Base-by-base conservation (phyloP, 2,113 vertebrate genomes). In the Perca schrenkii region DNA sequence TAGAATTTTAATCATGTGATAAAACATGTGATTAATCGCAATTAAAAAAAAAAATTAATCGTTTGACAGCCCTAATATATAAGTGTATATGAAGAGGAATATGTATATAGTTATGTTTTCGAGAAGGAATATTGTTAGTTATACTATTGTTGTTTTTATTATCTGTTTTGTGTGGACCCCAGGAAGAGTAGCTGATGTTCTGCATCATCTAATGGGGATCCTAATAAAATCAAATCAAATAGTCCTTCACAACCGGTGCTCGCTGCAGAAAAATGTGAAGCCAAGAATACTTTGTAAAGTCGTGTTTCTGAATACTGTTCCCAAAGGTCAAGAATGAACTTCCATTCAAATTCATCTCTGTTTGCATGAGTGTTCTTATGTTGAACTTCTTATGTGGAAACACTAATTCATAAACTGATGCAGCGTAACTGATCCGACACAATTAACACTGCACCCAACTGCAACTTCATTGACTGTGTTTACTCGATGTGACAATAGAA, bases 341-440 rank as follows among this genome's bases (percentile, higher is more conserved):
- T n/a, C 10, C 16, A 28, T 17, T 47, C 15, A 49, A 66, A 49
- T 5, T 11, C 10, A 36, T 40, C 21, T 62, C 60, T 36, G 31
- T 5, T 34, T 34, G 31, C 31, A 34, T 64, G 21, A 25, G 25
- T 25, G 25, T 7, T 22, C 10, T 15, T 46, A 22, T 22, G 21
- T 40, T 43, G 19, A 63, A n/a, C 19, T 13, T 43, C 60, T 21
- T 8, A 63, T 21, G 61, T 12, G 34, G 36, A 43, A 65, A 46
- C 12, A 63, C 19, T 22, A 22, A 43, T 15, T n/a, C 21, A 46
- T 64, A 40, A 13, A 21, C 17, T 2, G 14, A 61, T 19, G 34
- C 60, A 21, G 34, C 36, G 14, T 50, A 53, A 58, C 43, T 16
- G 34, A 74, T 67, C 19, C 28, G 79, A 65, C 62, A 64, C 12